Conservation (phyloP, 2,888 invertebrate genomes). For the Stenchaetothrips biformis region DNA sequence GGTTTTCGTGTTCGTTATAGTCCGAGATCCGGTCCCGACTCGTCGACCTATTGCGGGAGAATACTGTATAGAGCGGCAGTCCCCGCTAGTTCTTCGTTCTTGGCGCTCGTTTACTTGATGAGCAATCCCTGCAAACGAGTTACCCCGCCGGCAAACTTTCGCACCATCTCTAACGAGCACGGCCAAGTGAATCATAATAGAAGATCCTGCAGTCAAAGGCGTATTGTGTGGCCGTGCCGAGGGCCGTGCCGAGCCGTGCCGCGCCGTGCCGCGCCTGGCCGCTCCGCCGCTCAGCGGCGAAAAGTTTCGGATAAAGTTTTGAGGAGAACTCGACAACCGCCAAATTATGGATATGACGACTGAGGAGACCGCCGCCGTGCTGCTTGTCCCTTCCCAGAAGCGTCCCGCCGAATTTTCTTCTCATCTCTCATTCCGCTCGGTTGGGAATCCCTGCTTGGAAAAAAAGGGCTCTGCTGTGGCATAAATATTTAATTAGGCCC, state of each 20-base stretch:
- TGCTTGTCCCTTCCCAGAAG: not conserved
- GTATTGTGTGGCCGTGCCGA: not conserved
- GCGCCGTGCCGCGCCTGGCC: not conserved
- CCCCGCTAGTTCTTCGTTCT: not conserved
- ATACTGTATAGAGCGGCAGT: conserved; percentile 11
- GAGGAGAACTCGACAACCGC: conserved; percentile 5
- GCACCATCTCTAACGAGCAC: conserved; percentile 12
- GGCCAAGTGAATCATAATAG: conserved; percentile 16
- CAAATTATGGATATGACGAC: not conserved
- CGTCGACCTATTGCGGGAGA: no score
- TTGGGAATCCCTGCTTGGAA: no score
- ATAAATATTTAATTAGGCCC: no score
- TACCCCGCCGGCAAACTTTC: conserved; percentile 1
- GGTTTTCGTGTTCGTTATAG: no score
- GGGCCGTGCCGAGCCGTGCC: not conserved
- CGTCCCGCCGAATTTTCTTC: not conserved
- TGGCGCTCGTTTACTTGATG: conserved; percentile 6
- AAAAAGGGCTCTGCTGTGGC: no score
- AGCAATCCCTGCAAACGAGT: conserved; percentile 17
- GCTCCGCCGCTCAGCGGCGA: not conserved
- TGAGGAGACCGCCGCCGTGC: not conserved
- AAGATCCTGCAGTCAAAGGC: not conserved
- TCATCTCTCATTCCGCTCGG: no score
- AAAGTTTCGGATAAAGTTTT: conserved; percentile 20
- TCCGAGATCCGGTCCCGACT: no score